These are phyloP conservation scores for Iguana delicatissima DNA, from an alignment of 2,797 vertebrate species.

Conservation along the genomic window DNA sequence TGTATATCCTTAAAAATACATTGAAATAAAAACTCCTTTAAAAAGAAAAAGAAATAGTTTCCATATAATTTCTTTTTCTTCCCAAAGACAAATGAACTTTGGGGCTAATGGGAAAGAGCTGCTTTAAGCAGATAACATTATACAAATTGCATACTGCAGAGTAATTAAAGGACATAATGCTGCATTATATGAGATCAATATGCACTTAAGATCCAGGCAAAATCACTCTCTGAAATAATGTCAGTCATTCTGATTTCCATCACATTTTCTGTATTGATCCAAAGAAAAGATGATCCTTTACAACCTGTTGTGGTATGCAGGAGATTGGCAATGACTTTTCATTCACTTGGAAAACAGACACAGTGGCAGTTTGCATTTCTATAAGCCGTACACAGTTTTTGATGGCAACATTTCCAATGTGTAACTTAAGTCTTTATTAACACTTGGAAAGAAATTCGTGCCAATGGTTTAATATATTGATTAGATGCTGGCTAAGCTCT, in stretches of 20 bases:
- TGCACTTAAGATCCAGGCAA: constrained; percentile 42
- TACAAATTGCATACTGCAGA: constrained; percentile 51
- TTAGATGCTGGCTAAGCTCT: constrained; percentile 19
- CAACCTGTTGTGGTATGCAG: constrained; percentile 37
- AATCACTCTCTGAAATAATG: constrained; percentile 58
- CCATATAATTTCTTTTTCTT: constrained; percentile 29
- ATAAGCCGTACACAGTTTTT: constrained; percentile 56
- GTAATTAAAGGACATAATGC: constrained; percentile 64
- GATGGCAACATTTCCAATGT: constrained; percentile 51
- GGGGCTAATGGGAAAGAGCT: constrained; percentile 18
- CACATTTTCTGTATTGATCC: constrained; percentile 71
- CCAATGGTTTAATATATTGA: constrained; percentile 42
- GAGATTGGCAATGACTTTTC: constrained; percentile 41
- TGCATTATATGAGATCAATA: constrained; percentile 61
- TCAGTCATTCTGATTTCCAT: constrained; percentile 58
- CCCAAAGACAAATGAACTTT: constrained; percentile 40
- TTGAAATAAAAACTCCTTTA: neutral
- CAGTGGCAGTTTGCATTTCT: constrained; percentile 49
- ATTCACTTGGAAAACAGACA: constrained; percentile 65
- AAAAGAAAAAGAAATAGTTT: constrained; percentile 22
- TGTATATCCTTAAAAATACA: neutral
- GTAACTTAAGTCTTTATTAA: constrained; percentile 50
- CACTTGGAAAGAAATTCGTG: constrained; percentile 28
- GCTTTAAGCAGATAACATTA: constrained; percentile 51
- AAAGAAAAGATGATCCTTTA: constrained; percentile 54